Base-by-base conservation (phyloP, 2,113 vertebrate species). In the Podocnemis expansa region DNA sequence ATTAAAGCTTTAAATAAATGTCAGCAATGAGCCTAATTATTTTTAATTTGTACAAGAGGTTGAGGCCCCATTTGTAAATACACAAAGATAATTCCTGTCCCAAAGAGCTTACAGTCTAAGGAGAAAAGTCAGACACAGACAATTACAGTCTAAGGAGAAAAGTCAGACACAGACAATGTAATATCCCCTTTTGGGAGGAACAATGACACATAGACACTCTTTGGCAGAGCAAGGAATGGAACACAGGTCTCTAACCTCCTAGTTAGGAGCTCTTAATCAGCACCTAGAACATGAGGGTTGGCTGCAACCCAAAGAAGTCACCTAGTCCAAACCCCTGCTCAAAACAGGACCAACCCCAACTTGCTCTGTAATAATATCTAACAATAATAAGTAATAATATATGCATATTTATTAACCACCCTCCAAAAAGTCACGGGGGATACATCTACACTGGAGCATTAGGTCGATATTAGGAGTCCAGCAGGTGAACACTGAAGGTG, bases 361-460 rank as follows among this genome's bases (percentile, higher is more conserved):
- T 34, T 0, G 0, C 34, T 79, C 7, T 85, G 21, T 58, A 24
- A 24, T 12, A n/a, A 1, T 29, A 80, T 47, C 19, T 75, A 47
- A 58, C 10, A 80, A 43, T 5, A 52, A 2, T 90, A 58, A 75
- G 24, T 76, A 43, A 56, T 27, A 70, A 7, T n/a, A 67, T 6
- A 51, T 55, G 2, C 56, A 56, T 49, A 78, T 34, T 8, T 73
- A 2, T 63, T 73, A 89, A 51, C 19, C 54, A 89, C 4, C 2
- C 9, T 2, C 49, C 80, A 60, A 12, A 51, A 17, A 84, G 51
- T 47, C 21, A 58, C 17, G n/a, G n/a, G n/a, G n/a, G n/a, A n/a
- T n/a, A n/a, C n/a, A n/a, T n/a, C n/a, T n/a, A n/a, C n/a, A n/a
- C n/a, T n/a, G n/a, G n/a, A n/a, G n/a, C n/a, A n/a, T n/a, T n/a